Conservation (phyloP, 2,888 invertebrate species). For the Encarsia formosa region DNA sequence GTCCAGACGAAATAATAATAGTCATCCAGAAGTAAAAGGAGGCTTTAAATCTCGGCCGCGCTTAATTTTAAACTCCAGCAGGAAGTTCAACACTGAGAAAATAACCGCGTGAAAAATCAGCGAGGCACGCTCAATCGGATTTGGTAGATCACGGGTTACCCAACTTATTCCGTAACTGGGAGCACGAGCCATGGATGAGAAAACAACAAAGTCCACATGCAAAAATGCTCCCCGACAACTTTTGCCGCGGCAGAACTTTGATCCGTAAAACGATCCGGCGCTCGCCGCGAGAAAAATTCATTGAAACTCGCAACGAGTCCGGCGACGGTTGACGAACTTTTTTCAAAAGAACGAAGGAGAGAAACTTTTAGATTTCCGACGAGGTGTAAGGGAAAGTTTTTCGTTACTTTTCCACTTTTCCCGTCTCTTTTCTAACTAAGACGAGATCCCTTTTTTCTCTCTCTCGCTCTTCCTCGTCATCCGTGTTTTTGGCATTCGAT, state of each 20-base stretch:
- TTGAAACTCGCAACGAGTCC: conserved; percentile 13
- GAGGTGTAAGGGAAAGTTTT: conserved; percentile 21
- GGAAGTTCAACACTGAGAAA: no score
- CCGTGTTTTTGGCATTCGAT: neutral
- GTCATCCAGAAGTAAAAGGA: no score
- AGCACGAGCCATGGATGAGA: no score
- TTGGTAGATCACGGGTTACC: no score
- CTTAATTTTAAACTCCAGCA: no score
- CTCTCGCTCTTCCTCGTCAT: neutral
- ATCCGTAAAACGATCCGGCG: neutral
- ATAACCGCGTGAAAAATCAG: no score
- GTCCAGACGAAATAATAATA: no score
- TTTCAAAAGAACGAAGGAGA: neutral
- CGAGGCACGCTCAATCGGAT: no score
- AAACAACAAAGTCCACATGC: conserved; percentile 12
- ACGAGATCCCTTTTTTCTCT: neutral
- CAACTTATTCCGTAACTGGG: no score
- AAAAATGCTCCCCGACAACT: conserved; percentile 1
- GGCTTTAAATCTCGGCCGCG: no score
- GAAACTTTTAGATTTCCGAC: conserved; percentile 13
- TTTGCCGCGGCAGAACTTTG: neutral
- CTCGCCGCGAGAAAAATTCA: conserved; percentile 10
- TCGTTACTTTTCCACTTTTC: neutral
- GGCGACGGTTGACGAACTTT: conserved; percentile 15
- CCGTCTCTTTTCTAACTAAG: neutral